A percentile compares a stretch with the other conserved stretches of the same genome.
These are phyloP conservation scores for Dichetophora obliterata DNA, from an alignment of 2,888 invertebrate genomes.

Conservation along the genomic window DNA sequence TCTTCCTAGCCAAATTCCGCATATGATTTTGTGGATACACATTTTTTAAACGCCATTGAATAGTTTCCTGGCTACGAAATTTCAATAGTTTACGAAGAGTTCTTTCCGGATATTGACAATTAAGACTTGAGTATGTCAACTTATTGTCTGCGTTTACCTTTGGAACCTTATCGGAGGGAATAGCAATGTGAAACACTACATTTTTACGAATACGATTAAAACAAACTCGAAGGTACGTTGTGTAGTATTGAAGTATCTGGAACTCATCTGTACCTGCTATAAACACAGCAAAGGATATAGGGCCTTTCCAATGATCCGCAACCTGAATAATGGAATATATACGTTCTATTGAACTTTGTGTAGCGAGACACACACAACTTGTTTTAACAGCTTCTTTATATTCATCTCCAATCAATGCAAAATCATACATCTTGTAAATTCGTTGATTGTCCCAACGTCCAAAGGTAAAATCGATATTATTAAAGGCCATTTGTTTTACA, in stretches of 20 bases:
- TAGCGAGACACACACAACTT: slow-evolving; percentile 80
- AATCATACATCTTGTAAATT: slow-evolving; percentile 81
- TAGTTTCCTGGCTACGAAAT: slow-evolving; percentile 74
- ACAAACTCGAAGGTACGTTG: slow-evolving; percentile 82
- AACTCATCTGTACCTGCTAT: slow-evolving; percentile 85
- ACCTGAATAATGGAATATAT: slow-evolving; percentile 83
- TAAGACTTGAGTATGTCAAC: slow-evolving; percentile 61
- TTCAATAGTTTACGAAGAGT: slow-evolving; percentile 75
- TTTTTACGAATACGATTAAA: slow-evolving; percentile 80
- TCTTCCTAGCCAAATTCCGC: slow-evolving; percentile 87
- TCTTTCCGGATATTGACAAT: slow-evolving; percentile 80
- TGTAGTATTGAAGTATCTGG: slow-evolving; percentile 79
- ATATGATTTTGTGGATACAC: slow-evolving; percentile 92
- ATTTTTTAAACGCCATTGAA: slow-evolving; percentile 80
- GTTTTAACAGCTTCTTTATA: slow-evolving; percentile 67
- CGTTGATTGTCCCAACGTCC: slow-evolving; percentile 83
- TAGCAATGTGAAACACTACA: slow-evolving; percentile 81
- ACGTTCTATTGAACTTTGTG: slow-evolving; percentile 88
- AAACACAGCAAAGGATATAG: slow-evolving; percentile 86
- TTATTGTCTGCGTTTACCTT: slow-evolving; percentile 41
- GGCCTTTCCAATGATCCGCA: slow-evolving; percentile 86
- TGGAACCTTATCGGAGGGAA: slow-evolving; percentile 72
- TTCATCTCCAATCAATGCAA: slow-evolving; percentile 77
- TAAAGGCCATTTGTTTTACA: slow-evolving; percentile 67
- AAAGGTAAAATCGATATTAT: slow-evolving; percentile 75